Percentiles rank a stretch among this genome's conserved stretches.
Conservation (phyloP, 2,113 vertebrate species). For the Trematocara zebra region DNA sequence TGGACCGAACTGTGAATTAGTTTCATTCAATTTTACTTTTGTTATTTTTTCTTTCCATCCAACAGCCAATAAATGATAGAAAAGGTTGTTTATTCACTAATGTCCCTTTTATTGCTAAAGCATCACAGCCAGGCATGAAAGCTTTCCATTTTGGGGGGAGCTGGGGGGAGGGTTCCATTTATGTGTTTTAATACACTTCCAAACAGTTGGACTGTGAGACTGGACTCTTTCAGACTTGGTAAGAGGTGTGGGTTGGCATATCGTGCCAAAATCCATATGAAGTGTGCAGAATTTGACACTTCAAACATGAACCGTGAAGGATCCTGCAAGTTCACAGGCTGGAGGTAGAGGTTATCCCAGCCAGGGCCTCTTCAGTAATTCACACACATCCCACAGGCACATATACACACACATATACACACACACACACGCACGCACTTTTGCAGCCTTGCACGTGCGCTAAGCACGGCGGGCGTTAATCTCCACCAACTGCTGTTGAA, state of each 20-base stretch:
- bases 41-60: background rate
- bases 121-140: background rate
- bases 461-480: slow-evolving; percentile 34
- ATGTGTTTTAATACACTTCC: background rate
- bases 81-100: background rate
- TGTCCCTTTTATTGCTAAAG: background rate
- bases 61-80: background rate
- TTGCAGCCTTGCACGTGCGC: slow-evolving; percentile 6
- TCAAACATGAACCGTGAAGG: slow-evolving; percentile 29
- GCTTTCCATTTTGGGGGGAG: background rate
- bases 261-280: slow-evolving; percentile 3
- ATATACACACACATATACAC: background rate
- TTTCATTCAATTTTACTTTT: background rate
- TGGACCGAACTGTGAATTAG: background rate
- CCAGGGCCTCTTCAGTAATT: slow-evolving; percentile 43
- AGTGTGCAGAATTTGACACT: slow-evolving; percentile 23
- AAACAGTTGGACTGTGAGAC: background rate
- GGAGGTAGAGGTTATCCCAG: slow-evolving; percentile 55
- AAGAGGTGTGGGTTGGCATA: slow-evolving; percentile 5
- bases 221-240: background rate
- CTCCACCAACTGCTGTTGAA: slow-evolving; percentile 60
- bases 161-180: background rate
- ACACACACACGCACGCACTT: background rate
- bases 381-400: slow-evolving; percentile 24
- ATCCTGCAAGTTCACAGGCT: slow-evolving; percentile 35